Evolutionary conservation across 2,113 vertebrate genomes (phyloP).

Genomic region (Pycnonotus jocosus): DNA sequence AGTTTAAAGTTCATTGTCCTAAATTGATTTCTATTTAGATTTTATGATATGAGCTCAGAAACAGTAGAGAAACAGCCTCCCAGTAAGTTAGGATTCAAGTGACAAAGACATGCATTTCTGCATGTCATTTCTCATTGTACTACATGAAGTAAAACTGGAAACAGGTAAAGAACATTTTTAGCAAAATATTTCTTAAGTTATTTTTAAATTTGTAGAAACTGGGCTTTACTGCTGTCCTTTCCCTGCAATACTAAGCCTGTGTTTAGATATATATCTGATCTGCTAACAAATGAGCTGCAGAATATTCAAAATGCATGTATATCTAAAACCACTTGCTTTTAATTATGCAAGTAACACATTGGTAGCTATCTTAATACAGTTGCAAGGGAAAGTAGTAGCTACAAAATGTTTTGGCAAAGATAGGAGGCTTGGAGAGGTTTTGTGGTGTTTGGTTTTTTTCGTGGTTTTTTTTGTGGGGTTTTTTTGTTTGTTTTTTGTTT

Average conservation of each 20-base stretch:
- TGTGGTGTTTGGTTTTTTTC: no score
- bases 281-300: background rate
- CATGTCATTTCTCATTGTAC: slow-evolving; percentile 17
- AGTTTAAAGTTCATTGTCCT: slow-evolving; percentile 47
- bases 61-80: background rate
- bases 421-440: rapidly evolving
- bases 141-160: slow-evolving; percentile 48
- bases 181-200: background rate
- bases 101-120: slow-evolving; percentile 40
- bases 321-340: background rate
- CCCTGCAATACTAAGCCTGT: background rate
- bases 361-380: background rate
- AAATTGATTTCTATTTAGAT: slow-evolving; percentile 49
- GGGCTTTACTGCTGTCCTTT: background rate
- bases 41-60: slow-evolving; percentile 49
- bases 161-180: slow-evolving; percentile 22
- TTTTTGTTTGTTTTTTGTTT: no score
- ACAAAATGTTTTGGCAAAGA: background rate
- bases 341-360: background rate
- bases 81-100: slow-evolving; percentile 14
- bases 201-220: background rate
- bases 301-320: background rate
- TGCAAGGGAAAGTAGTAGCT: background rate
- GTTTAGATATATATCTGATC: background rate
- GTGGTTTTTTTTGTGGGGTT: background rate